Conservation (phyloP, 1,140 invertebrate genomes). For the Tetramorium simillimum region DNA sequence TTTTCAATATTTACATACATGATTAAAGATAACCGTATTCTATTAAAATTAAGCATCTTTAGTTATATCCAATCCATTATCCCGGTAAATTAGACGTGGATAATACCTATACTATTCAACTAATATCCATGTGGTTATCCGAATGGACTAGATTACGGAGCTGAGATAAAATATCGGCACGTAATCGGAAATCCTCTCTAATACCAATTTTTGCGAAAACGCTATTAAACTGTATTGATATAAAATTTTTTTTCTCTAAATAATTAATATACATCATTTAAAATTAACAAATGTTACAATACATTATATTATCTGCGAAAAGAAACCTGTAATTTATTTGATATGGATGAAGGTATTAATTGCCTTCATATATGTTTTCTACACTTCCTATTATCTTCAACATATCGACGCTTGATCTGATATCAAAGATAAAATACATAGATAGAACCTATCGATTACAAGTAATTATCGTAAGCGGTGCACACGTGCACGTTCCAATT, state of each 20-base stretch:
- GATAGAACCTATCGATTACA: background rate
- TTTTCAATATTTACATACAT: background rate
- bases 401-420: background rate
- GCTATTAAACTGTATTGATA: background rate
- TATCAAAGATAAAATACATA: background rate
- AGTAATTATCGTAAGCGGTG: background rate
- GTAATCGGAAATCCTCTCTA: background rate
- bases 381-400: background rate
- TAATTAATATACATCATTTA: background rate
- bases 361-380: background rate
- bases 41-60: slow-evolving; percentile 3
- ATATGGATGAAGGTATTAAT: background rate
- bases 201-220: background rate
- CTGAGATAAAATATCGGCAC: background rate
- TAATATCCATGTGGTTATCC: slow-evolving; percentile 30
- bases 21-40: background rate
- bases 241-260: background rate
- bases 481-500: background rate
- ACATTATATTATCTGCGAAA: background rate
- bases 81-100: slow-evolving; percentile 20
- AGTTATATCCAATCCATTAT: slow-evolving; percentile 13
- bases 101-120: background rate
- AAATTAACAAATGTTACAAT: background rate
- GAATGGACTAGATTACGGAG: slow-evolving; percentile 14
- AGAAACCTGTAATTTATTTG: background rate